These are phyloP conservation scores for Psilopogon haemacephalus DNA, from an alignment of 2,113 vertebrate species.

Conservation along the genomic window DNA sequence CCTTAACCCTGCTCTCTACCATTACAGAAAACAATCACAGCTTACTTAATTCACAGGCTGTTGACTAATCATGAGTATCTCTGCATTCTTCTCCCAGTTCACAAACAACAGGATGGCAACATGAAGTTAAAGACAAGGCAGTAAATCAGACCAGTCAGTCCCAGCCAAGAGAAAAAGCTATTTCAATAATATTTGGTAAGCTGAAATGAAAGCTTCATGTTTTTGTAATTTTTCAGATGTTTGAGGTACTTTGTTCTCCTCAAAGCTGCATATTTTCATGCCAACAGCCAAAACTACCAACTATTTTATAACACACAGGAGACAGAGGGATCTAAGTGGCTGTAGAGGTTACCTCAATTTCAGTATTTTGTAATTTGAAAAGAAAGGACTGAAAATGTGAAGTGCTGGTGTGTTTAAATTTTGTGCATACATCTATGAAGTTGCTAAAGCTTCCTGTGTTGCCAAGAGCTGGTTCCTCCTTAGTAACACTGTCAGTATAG, in stretches of 20 bases:
- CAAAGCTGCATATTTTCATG: neutral
- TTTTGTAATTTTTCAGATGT: neutral
- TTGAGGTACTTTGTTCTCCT: neutral
- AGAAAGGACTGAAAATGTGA: neutral
- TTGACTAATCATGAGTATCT: neutral
- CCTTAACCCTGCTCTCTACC: neutral
- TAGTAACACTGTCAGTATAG: neutral
- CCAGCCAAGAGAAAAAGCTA: neutral
- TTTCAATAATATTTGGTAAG: neutral
- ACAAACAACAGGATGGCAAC: neutral
- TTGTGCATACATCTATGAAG: neutral
- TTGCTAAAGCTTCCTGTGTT: neutral
- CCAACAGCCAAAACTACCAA: neutral
- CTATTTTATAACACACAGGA: neutral
- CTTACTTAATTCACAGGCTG: neutral
- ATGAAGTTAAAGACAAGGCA: neutral
- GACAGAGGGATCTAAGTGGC: neutral
- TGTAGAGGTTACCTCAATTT: neutral
- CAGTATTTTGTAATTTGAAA: neutral
- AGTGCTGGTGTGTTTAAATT: neutral
- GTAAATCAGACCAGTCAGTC: neutral
- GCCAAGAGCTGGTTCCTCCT: neutral
- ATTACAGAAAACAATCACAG: neutral
- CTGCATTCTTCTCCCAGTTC: neutral
- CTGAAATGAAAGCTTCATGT: neutral